Evolutionary conservation across 64 coral and sea anemone genomes (phyloP), one percentile per base, ranked within the genome.

Genomic region (Porites australiensis): DNA sequence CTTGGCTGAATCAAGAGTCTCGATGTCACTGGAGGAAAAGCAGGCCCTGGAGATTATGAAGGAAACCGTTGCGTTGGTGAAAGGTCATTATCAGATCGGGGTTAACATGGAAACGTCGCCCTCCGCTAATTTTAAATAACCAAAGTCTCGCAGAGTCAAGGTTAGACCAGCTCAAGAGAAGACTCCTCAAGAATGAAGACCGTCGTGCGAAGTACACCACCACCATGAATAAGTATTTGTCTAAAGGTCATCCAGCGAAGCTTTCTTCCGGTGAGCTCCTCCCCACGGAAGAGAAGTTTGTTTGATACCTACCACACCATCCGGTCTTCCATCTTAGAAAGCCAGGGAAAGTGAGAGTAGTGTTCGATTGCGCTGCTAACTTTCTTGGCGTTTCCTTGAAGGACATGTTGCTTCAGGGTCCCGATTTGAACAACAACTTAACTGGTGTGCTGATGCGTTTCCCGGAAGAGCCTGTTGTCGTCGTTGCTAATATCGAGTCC

Each of bases 1-100:
- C 53, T 72, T 55, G 16, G 62, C 83, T 18, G 22, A 59, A 51
- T 58, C 23, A 59, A 21, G 45, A 50, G 83, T 68, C 15, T 70
- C 62, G 13, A 74, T 87, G 84, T 87, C 84, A 52, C 19, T 87
- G 43, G 84, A 89, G 11, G 87, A 89, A 72, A 74, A 77, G n/a
- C 65, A 16, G 11, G 86, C 86, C 18, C 50, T 88, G 9, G 67
- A 88, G 13, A 88, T 88, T 3, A 45, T 88, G 86, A 23, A 75
- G 23, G 21, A 75, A 3, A 43, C 70, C 7, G 70, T 46, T 7
- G 45, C 46, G 9, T 47, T 88, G 7, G 23, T 21, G 74, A 61
- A 88, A 2, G 51, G 86, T 13, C 86, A 88, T 11, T 88, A 88
- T 58, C 8, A 57, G 43, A 43, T 88, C 16, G 86, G 18, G 3